Percentiles rank a stretch among this genome's conserved stretches.
phyloP scores from a whole-genome alignment of 2,888 invertebrate species.

The Drosophila limbata region DNA sequence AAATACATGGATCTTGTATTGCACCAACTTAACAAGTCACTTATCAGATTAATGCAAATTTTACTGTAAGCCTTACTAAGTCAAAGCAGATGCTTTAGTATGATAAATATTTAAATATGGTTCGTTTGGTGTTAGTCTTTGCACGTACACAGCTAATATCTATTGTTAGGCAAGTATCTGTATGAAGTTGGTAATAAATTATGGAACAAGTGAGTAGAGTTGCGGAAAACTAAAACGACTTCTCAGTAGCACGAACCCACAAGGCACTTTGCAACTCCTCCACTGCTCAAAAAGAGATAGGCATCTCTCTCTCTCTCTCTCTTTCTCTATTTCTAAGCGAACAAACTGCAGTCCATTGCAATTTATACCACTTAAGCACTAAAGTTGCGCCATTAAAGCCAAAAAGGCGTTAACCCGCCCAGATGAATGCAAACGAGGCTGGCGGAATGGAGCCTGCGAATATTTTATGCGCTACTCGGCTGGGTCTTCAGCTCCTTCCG shows the following conservation, averaged over 20 bases:
- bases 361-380: constrained; percentile 76
- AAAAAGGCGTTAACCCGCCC: constrained; percentile 70
- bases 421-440: constrained; percentile 42
- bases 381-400: constrained; percentile 75
- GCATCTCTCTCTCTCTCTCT: constrained; percentile 37
- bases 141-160: constrained; percentile 19
- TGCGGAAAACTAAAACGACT: constrained; percentile 22
- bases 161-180: constrained; percentile 11
- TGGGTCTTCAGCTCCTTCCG: constrained; percentile 17
- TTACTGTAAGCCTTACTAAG: neutral
- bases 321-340: constrained; percentile 15
- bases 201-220: constrained; percentile 20
- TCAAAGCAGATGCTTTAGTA: constrained; percentile 1
- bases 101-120: constrained; percentile 20
- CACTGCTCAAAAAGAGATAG: constrained; percentile 49
- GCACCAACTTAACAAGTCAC: constrained; percentile 4
- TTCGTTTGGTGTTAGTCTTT: constrained; percentile 8
- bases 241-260: constrained; percentile 17
- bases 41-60: constrained; percentile 18
- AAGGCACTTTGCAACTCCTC: constrained; percentile 15
- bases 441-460: constrained; percentile 50
- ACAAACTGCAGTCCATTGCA: constrained; percentile 56
- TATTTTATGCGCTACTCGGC: constrained; percentile 63
- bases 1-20: neutral
- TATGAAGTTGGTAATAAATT: constrained; percentile 46